Base-by-base conservation (phyloP, 2,113 vertebrate species). In the Hippoglossus stenolepis region DNA sequence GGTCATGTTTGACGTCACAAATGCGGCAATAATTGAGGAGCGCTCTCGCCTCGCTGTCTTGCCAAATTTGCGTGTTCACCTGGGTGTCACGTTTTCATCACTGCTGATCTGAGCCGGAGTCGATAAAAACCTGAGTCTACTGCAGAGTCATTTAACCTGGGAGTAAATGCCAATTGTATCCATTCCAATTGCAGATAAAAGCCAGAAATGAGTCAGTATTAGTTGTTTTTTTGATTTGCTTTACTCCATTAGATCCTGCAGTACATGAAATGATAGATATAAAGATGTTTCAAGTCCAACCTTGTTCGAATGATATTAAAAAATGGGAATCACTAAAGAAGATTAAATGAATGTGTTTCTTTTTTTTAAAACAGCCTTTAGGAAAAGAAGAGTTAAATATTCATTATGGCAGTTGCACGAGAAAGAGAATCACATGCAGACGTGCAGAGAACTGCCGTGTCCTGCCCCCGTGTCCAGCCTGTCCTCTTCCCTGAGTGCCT, bases 401-500 rank as follows among this genome's bases (percentile, higher is more conserved):
- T 73, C 21, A 72, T 68, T 28, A 53, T 23, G 63, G 53, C 45
- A 75, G 45, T 63, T 13, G 28, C 45, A 70, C 14, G 17, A 75
- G 35, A 79, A 67, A 11, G 17, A 75, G 43, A 79, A 70, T 23
- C 43, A 54, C 65, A 69, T 56, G 51, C 78, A 83, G 83, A 86
- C 86, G 40, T 83, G 85, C 87, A 51, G 38, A 79, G 71, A 79
- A 45, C 35, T n/a, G 71, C 14, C 35, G 5, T 78, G 78, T 75
- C 70, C 75, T 82, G 85, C 64, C 17, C 47, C 47, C 47, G 17
- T 67, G 71, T 75, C 21, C 65, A 59, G 82, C 51, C 83, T 78
- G 90, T 86, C 80, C 77, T 78, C 58, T 71, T 80, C 79, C 70
- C 77, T 67, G 64, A 75, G 73, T 72, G 82, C 75, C 80, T 74